Percentiles rank a stretch among this genome's conserved stretches.
These are phyloP conservation scores for Coenonympha arcania DNA, from an alignment of 2,888 invertebrate genomes.

Conservation along the genomic window DNA sequence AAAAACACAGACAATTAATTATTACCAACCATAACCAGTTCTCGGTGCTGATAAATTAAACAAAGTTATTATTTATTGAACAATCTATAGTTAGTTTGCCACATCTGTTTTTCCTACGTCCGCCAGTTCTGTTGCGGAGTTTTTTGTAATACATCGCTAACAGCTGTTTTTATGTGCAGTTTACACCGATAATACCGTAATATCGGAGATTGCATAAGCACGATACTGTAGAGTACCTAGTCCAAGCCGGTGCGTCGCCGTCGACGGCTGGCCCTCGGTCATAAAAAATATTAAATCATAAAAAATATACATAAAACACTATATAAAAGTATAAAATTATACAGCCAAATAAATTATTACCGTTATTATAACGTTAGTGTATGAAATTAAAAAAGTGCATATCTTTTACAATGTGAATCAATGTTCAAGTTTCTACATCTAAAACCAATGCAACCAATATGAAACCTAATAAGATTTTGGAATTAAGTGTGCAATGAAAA, in stretches of 20 bases:
- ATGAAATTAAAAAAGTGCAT: neutral
- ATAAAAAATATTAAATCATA: constrained; percentile 20
- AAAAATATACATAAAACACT: constrained; percentile 3
- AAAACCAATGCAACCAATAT: no score
- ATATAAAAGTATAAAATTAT: neutral
- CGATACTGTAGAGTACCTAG: constrained; percentile 48
- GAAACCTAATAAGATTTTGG: neutral
- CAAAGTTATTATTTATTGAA: neutral
- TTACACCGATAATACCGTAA: constrained; percentile 54
- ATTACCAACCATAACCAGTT: no score
- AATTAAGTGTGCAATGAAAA: no score
- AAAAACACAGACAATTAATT: no score
- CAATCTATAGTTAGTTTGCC: neutral
- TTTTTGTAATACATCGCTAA: constrained; percentile 30
- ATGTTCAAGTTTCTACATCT: no score
- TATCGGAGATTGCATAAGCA: constrained; percentile 57
- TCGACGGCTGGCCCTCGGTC: constrained; percentile 45
- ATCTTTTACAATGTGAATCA: neutral
- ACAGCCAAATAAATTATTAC: neutral
- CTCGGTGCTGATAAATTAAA: no score
- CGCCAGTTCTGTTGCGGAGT: constrained; percentile 10
- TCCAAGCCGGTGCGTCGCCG: constrained; percentile 41
- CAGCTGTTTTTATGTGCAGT: constrained; percentile 34
- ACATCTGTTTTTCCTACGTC: constrained; percentile 14
- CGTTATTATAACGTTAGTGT: neutral